Conservation (phyloP, 2,797 vertebrate genomes). For the Trichosurus vulpecula region DNA sequence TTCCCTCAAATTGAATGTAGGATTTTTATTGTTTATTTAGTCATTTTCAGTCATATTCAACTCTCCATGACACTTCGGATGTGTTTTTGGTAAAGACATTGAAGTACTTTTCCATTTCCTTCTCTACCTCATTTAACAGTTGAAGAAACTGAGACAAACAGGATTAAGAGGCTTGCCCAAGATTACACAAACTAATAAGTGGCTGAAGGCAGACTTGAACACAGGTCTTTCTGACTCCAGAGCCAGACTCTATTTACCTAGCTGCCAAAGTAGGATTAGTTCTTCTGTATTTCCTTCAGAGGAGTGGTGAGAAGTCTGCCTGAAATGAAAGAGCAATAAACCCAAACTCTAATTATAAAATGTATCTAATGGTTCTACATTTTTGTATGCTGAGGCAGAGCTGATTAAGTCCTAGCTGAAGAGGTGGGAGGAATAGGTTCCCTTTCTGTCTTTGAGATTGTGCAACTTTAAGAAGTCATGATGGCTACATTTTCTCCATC, state of each 20-base stretch:
- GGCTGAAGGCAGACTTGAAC: background rate
- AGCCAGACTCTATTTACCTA: background rate
- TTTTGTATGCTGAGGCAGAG: background rate
- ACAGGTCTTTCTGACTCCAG: background rate
- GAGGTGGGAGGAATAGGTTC: slow-evolving; percentile 3
- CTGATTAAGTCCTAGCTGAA: background rate
- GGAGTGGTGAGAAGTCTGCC: background rate
- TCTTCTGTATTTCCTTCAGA: background rate
- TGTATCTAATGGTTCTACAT: background rate
- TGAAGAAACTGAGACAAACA: background rate
- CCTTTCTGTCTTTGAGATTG: background rate
- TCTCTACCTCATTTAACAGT: background rate
- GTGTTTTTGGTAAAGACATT: background rate
- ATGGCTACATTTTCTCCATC: background rate
- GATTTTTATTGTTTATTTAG: background rate
- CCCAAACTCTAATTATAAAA: slow-evolving; percentile 23
- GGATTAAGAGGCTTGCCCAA: background rate
- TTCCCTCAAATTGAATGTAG: background rate
- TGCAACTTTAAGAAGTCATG: slow-evolving; percentile 25
- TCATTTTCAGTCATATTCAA: background rate
- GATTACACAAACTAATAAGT: background rate
- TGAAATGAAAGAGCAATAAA: slow-evolving; percentile 36
- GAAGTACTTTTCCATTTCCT: background rate
- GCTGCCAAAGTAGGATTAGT: slow-evolving; percentile 9
- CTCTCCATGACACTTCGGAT: background rate